Percentiles rank a stretch among this genome's conserved stretches.
Conservation (phyloP, 2,797 vertebrate genomes). For the Dendrocincla tyrannina region DNA sequence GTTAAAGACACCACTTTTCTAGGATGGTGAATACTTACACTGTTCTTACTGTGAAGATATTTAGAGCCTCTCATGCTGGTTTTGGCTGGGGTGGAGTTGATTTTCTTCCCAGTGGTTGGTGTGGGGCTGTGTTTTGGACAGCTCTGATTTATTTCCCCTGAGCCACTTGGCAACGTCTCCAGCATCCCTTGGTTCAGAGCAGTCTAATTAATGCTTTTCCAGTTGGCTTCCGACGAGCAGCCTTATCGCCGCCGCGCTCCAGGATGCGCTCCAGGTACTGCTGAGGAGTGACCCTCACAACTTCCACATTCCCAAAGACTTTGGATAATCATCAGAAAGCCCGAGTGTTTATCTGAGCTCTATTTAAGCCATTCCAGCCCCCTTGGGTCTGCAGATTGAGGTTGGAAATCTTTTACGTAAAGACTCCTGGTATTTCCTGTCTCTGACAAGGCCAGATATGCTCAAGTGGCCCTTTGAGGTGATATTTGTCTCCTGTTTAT, state of each 20-base stretch:
- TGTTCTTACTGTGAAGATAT: not conserved
- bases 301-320: conserved; percentile 19
- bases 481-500: conserved; percentile 46
- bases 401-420: conserved; percentile 27
- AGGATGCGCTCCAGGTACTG: not conserved
- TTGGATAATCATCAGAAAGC: conserved; percentile 38
- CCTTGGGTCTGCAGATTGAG: conserved; percentile 6
- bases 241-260: not conserved
- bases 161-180: not conserved
- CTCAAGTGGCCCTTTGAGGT: conserved; percentile 33
- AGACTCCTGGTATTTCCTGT: conserved; percentile 48
- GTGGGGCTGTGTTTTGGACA: not conserved
- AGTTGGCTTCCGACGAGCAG: not conserved
- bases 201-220: not conserved
- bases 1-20: not conserved
- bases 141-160: not conserved
- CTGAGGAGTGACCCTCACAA: not conserved
- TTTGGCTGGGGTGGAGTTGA: not conserved
- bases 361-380: not conserved
- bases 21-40: not conserved
- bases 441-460: conserved; percentile 26
- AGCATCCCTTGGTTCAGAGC: not conserved
- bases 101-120: not conserved
- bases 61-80: not conserved
- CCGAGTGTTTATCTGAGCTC: conserved; percentile 43